Conservation (phyloP, 2,888 invertebrate genomes). For the Melipona beecheii region DNA sequence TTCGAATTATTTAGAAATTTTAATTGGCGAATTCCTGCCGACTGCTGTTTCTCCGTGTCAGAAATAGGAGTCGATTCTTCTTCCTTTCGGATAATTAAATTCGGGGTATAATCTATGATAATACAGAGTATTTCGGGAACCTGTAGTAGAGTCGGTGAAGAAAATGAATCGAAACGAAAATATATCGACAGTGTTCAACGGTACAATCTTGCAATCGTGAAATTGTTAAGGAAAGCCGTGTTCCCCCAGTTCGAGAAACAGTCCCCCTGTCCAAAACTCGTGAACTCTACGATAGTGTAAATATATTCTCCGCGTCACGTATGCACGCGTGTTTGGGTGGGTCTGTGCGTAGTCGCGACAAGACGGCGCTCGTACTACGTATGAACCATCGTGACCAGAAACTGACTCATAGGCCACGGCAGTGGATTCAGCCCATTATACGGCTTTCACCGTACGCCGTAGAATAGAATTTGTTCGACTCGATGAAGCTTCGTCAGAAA, state of each 20-base stretch:
- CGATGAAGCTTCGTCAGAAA: neutral
- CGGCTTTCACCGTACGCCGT: neutral
- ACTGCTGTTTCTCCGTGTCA: too few species aligned
- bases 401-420: conserved; percentile 57
- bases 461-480: conserved; percentile 32
- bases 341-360: conserved; percentile 20
- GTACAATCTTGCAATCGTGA: too few species aligned
- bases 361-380: conserved; percentile 33
- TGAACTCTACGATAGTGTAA: conserved; percentile 2
- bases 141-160: too few species aligned
- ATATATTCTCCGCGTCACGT: conserved; percentile 20
- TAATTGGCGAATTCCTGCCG: too few species aligned
- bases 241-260: neutral
- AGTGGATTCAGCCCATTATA: conserved; percentile 39
- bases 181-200: too few species aligned
- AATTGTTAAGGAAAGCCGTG: too few species aligned
- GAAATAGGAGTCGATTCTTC: too few species aligned
- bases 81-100: too few species aligned
- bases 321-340: neutral
- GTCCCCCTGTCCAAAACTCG: neutral
- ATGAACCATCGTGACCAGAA: conserved; percentile 39
- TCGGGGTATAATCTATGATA: too few species aligned
- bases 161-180: too few species aligned
- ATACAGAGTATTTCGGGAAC: too few species aligned
- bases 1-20: too few species aligned